Conservation (phyloP, 2,888 invertebrate genomes). For the Ennomos erosarius region DNA sequence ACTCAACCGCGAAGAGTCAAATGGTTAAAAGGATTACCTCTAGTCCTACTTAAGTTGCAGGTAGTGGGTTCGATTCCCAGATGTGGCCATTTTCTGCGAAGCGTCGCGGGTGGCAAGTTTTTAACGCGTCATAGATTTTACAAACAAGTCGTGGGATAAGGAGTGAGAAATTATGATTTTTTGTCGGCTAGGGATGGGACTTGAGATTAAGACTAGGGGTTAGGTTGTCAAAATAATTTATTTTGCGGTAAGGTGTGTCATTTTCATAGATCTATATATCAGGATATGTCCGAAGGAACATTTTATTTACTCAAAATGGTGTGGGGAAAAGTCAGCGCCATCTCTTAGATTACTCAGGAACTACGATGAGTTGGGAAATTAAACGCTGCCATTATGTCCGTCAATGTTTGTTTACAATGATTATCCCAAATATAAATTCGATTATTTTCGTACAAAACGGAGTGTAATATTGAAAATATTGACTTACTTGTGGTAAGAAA, state of each 20-base stretch:
- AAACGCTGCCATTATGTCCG: too few species aligned
- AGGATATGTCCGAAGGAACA: too few species aligned
- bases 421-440: too few species aligned
- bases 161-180: constrained; percentile 45
- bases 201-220: constrained; percentile 29
- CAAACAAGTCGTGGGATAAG: constrained; percentile 53
- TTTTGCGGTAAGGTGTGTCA: constrained; percentile 4
- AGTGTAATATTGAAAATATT: too few species aligned
- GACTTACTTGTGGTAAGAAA: too few species aligned
- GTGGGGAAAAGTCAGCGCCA: too few species aligned
- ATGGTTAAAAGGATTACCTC: constrained; percentile 47
- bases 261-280: too few species aligned
- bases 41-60: constrained; percentile 41
- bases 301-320: too few species aligned
- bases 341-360: too few species aligned
- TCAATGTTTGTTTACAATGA: too few species aligned
- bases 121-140: constrained; percentile 58
- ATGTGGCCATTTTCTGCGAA: constrained; percentile 53
- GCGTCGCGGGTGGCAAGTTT: constrained; percentile 57
- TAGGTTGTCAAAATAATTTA: constrained; percentile 5
- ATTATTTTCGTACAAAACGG: too few species aligned
- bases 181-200: constrained; percentile 17
- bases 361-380: too few species aligned
- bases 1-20: constrained; percentile 34
- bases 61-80: constrained; percentile 52